Evolutionary conservation across 2,113 vertebrate species (phyloP), one percentile per base, ranked within the genome.

Genomic region (Ceyx melanurus): DNA sequence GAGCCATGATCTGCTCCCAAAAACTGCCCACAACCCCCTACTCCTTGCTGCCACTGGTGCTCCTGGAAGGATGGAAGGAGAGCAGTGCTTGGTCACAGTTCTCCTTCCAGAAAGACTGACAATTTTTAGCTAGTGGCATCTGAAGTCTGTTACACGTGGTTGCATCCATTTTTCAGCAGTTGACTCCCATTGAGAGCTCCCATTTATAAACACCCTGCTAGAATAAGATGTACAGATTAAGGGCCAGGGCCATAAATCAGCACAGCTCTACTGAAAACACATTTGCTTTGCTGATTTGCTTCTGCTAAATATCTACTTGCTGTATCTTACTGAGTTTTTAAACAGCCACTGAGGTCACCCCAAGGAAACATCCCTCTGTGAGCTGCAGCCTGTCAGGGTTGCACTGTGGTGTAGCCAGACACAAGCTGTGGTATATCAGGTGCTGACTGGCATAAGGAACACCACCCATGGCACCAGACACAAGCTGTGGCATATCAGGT

Each of bases 391-490:
- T 61, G 60, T 18, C 45, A 5, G 3, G 3, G 71, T 0, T 31
- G 57, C 46, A 22, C 18, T 0, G 1, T 43, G 42, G n/a, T 6
- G 2, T 2, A 16, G 1, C 0, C 2, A 2, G 70, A 56, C 23
- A 28, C 13, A 18, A 48, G 7, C 2, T 37, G 5, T 23, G 33
- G 31, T 5, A 3, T 5, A 45, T 6, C 3, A 5, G 45, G 23
- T 13, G 19, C n/a, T 4, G 3, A 33, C 16, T 2, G 7, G 28
- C 37, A 37, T 37, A 26, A 11, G 8, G 18, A 37, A 37, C 37
- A 37, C 37, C 37, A 37, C 9, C 37, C 37, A 37, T 37, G 37
- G 37, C 37, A 37, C 37, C 37, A 37, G 37, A 37, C 37, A 37
- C 37, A 37, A 37, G 37, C 11, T 1, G 16, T 48, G 72, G 46